These are phyloP conservation scores for Hippocampus barbouri DNA, from an alignment of 2,113 vertebrate species.

Conservation along the genomic window DNA sequence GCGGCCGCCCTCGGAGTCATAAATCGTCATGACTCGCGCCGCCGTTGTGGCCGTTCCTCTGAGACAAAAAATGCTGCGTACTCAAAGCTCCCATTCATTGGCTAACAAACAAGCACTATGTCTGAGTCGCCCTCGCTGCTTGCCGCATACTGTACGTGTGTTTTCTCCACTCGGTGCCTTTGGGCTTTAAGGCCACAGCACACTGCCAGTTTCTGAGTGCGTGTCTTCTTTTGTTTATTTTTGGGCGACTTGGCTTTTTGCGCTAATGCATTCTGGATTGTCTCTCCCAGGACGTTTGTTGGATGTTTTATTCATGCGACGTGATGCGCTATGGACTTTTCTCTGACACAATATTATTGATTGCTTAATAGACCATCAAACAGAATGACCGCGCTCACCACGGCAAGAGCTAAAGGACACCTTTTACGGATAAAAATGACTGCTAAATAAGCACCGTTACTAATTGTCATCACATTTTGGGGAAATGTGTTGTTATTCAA, in stretches of 20 bases:
- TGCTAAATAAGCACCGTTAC: neutral
- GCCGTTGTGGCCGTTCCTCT: constrained; percentile 48
- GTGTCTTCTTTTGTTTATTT: constrained; percentile 60
- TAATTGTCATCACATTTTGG: neutral
- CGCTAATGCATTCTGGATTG: constrained; percentile 62
- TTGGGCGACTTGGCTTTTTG: constrained; percentile 61
- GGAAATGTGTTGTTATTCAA: neutral
- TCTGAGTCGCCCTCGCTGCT: constrained; percentile 50
- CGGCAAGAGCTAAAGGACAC: constrained; percentile 20
- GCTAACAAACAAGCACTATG: constrained; percentile 67
- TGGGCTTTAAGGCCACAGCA: constrained; percentile 52
- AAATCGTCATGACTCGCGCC: constrained; percentile 42
- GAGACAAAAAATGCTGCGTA: constrained; percentile 54
- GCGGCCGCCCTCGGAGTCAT: constrained; percentile 42
- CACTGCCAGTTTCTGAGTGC: constrained; percentile 46
- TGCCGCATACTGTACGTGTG: constrained; percentile 32
- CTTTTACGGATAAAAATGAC: neutral
- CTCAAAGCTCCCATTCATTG: constrained; percentile 68
- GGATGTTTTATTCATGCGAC: constrained; percentile 62
- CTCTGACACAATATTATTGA: constrained; percentile 60
- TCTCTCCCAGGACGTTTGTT: constrained; percentile 61
- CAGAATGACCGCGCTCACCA: constrained; percentile 43
- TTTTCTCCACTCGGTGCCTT: constrained; percentile 52
- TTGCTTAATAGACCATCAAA: constrained; percentile 57
- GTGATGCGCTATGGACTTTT: constrained; percentile 60